Evolutionary conservation across 2,888 invertebrate genomes (phyloP).

Genomic region (Odontothrips loti): DNA sequence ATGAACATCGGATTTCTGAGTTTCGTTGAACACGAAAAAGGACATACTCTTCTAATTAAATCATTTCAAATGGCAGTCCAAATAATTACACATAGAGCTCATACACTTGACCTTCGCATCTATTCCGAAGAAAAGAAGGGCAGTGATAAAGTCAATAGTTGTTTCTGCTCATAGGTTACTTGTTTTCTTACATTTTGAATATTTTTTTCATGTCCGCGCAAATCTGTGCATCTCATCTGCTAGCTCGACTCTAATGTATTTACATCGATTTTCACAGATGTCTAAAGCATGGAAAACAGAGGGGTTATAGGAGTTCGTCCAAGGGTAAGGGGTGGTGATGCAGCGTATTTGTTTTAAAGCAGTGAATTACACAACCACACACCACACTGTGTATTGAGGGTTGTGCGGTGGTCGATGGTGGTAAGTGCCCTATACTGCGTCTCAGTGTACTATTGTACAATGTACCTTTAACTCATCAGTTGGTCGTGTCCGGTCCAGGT

Average conservation of each 20-base stretch:
- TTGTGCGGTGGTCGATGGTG: not conserved
- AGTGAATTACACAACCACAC: not conserved
- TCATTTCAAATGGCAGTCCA: not conserved
- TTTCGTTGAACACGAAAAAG: not conserved
- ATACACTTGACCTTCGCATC: no score
- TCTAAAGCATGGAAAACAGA: not conserved
- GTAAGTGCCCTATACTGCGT: not conserved
- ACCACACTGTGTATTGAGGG: not conserved
- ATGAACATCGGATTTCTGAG: no score
- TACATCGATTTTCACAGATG: not conserved
- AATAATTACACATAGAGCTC: not conserved
- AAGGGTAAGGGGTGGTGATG: no score
- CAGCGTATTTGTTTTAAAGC: not conserved
- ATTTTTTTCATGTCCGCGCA: not conserved
- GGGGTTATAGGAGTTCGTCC: no score
- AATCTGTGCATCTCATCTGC: not conserved
- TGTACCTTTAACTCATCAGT: not conserved
- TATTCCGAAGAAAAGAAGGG: no score
- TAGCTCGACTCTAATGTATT: not conserved
- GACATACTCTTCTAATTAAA: not conserved
- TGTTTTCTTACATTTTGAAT: no score
- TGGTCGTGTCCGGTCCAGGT: not conserved
- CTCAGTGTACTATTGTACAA: constrained; percentile 15
- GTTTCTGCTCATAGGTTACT: no score
- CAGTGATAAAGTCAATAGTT: no score